Base-by-base conservation (phyloP, 2,888 invertebrate species). In the Podabrus alpinus region DNA sequence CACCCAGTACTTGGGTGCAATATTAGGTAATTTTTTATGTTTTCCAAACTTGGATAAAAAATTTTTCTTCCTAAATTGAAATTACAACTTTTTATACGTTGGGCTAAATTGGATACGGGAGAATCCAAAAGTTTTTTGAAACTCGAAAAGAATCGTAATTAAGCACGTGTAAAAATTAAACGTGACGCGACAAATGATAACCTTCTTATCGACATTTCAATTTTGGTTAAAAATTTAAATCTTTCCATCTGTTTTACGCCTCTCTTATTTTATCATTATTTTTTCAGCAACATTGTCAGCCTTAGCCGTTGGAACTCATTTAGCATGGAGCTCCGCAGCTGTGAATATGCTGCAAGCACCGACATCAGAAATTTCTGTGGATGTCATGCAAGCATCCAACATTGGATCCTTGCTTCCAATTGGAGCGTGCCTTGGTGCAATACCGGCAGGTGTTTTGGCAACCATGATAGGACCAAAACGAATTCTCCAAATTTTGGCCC, bases 271-370 rank as follows among this genome's bases (percentile, higher is more conserved):
- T n/a, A 45, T 45, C n/a, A 9, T 2, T n/a, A n/a, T n/a, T n/a
- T 29, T 88, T 87, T 19, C 84, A 91, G 92, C 90, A 10, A 91
- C 91, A 61, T 85, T 92, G 7, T 89, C 90, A 10, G 90, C 91
- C 0, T 88, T 91, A 69, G 89, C 90, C 0, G 86, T 90, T 3
- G 91, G 91, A 1, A 89, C 89, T 3, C 90, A 89, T 79, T 85
- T 91, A 7, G 89, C 90, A 0, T 92, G 92, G 91, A 89, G 90
- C 1, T 90, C 91, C 1, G 87, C 91, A 75, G 91, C 90, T 0
- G 82, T 90, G 7, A 89, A 88, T 0, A 81, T 89, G 62, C 82
- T 91, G 24, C 84, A 85, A 64, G 61, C 80, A 15, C 75, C 80
- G 24, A 66, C 80, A 19, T 77, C 81, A 0, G 77, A 75, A 11